Evolutionary conservation across 2,797 vertebrate genomes (phyloP).

Genomic region (Ctenopoma kingsleyae): DNA sequence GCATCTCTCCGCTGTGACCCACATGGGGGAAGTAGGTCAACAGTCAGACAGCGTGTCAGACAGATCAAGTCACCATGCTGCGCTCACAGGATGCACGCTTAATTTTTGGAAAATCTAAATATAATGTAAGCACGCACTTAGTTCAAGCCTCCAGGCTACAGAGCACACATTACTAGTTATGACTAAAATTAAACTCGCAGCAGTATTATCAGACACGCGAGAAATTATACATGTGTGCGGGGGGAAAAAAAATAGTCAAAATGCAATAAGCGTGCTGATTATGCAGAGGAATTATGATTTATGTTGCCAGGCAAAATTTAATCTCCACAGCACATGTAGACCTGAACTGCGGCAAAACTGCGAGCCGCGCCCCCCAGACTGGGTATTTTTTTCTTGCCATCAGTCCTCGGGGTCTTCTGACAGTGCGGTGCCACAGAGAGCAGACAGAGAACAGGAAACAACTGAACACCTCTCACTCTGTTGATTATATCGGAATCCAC

Average conservation of each 20-base stretch:
- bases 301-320: slow-evolving; percentile 81
- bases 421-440: slow-evolving; percentile 76
- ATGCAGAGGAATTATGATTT: slow-evolving; percentile 59
- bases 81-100: slow-evolving; percentile 62
- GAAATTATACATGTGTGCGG: not conserved
- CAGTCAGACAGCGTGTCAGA: slow-evolving; percentile 81
- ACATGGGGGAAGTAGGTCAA: slow-evolving; percentile 84
- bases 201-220: not conserved
- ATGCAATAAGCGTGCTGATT: slow-evolving; percentile 22
- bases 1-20: slow-evolving; percentile 73
- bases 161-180: not conserved
- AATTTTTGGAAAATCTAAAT: slow-evolving; percentile 56
- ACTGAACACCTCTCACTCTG: slow-evolving; percentile 56
- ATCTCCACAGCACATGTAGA: slow-evolving; percentile 72
- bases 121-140: slow-evolving; percentile 41
- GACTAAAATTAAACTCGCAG: not conserved
- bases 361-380: slow-evolving; percentile 84
- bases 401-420: slow-evolving; percentile 80
- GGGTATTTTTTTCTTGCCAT: slow-evolving; percentile 68
- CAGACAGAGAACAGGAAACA: slow-evolving; percentile 42
- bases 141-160: slow-evolving; percentile 1
- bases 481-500: not conserved
- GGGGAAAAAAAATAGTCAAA: not conserved
- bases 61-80: slow-evolving; percentile 79
- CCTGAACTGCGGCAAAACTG: slow-evolving; percentile 84